These are phyloP conservation scores for Microcebus griseorufus DNA, from an alignment of 2,113 vertebrate genomes.

Conservation along the genomic window DNA sequence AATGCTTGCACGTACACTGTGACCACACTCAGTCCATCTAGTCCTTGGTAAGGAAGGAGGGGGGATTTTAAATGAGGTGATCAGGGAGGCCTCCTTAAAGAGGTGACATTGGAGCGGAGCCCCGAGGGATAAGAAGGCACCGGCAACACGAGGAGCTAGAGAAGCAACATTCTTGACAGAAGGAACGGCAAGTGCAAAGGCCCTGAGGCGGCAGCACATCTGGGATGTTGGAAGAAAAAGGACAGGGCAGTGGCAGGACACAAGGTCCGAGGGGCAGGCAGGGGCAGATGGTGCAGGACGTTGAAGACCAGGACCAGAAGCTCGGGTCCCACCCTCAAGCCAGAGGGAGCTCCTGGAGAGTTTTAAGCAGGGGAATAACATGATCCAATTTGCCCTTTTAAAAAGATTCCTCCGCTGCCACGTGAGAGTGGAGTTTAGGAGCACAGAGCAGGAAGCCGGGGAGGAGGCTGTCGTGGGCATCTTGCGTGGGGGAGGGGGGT, in stretches of 20 bases:
- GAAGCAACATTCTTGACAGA: not conserved
- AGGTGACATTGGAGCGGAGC: not conserved
- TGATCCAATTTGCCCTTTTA: not conserved
- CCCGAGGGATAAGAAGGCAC: not conserved
- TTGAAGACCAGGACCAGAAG: not conserved
- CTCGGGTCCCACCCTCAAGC: not conserved
- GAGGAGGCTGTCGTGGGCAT: not conserved
- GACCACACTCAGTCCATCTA: not conserved
- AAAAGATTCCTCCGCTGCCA: too few relatives aligned
- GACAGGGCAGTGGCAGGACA: too few relatives aligned
- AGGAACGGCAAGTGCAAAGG: not conserved
- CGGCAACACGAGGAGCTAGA: not conserved
- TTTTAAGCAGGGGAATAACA: not conserved
- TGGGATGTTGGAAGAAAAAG: not conserved
- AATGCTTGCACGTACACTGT: too few relatives aligned
- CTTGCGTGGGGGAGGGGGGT: not conserved
- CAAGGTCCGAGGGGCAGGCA: not conserved
- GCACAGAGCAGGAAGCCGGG: not conserved
- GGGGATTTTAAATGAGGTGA: not conserved
- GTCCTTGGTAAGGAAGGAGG: not conserved
- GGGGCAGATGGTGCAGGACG: rapidly evolving
- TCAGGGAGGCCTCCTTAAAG: not conserved
- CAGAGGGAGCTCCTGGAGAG: not conserved
- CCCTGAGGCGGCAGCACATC: not conserved
- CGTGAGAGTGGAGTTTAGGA: not conserved